Evolutionary conservation across 2,797 vertebrate genomes (phyloP).

Genomic region (Parotocinclus haroldoi): DNA sequence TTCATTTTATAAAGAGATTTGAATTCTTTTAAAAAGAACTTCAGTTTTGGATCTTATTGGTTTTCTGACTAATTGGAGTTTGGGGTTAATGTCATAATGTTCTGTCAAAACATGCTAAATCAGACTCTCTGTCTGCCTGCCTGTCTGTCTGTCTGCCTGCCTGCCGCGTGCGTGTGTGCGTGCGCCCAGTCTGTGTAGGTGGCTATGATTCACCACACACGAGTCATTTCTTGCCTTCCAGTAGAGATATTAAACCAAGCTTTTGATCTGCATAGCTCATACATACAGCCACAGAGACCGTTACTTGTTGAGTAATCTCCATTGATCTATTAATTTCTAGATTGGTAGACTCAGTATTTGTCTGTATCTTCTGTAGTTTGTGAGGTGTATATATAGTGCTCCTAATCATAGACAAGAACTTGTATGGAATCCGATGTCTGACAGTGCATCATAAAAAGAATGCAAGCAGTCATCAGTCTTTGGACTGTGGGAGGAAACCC

Average conservation of each 20-base stretch:
- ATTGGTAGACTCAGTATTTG: constrained; percentile 25
- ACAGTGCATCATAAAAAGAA: too few species aligned
- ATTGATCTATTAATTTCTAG: constrained; percentile 37
- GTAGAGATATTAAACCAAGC: constrained; percentile 58
- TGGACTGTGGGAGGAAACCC: too few species aligned
- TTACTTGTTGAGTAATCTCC: constrained; percentile 27
- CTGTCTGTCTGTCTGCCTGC: too few species aligned
- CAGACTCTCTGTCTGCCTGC: neutral
- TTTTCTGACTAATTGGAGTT: too few species aligned
- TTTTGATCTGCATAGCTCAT: constrained; percentile 45
- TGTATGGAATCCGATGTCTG: too few species aligned
- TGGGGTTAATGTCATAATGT: too few species aligned
- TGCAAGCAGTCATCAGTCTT: too few species aligned
- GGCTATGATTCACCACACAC: constrained; percentile 69
- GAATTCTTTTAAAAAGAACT: too few species aligned
- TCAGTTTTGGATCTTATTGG: too few species aligned
- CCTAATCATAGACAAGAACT: neutral
- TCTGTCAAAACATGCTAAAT: neutral
- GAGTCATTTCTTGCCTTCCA: constrained; percentile 64
- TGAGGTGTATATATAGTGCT: neutral
- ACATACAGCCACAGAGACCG: constrained; percentile 25
- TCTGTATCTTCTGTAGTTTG: constrained; percentile 20
- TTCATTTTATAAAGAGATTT: too few species aligned
- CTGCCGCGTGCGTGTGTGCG: too few species aligned
- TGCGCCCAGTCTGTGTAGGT: constrained; percentile 53